A percentile compares a stretch with the other conserved stretches of the same genome.
These are phyloP conservation scores for Struthio camelus DNA, from an alignment of 2,113 vertebrate genomes.

Conservation along the genomic window DNA sequence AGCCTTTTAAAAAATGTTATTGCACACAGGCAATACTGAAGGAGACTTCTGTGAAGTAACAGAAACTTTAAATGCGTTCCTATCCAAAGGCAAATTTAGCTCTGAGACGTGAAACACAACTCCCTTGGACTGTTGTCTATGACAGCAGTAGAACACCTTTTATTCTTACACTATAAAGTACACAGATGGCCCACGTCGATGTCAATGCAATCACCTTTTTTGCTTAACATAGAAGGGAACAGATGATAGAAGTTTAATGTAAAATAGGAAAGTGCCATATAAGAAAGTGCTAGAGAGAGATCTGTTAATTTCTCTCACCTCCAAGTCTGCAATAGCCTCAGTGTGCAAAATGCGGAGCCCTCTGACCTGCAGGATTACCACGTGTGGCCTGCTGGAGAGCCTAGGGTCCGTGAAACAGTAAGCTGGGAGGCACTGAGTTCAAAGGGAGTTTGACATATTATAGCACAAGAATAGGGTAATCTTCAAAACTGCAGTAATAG, in stretches of 20 bases:
- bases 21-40: not conserved
- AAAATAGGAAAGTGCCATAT: not conserved
- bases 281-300: not conserved
- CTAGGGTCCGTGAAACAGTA: not conserved
- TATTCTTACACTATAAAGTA: not conserved
- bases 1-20: not conserved
- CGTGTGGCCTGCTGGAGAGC: accelerated
- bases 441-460: not conserved
- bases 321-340: not conserved
- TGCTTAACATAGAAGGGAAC: slow-evolving; percentile 4
- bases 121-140: not conserved
- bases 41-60: not conserved
- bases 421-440: not conserved
- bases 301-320: not conserved
- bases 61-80: not conserved
- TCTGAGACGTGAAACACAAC: not conserved
- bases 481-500: not conserved
- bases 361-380: not conserved
- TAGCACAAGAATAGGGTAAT: not conserved
- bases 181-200: slow-evolving; percentile 24
- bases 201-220: slow-evolving; percentile 21
- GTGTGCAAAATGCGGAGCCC: not conserved
- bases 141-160: not conserved
- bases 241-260: slow-evolving; percentile 43
- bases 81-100: not conserved